Percentiles rank a stretch among this genome's conserved stretches.
These are phyloP conservation scores for Bos indicus DNA, from an alignment of 2,113 vertebrate species.

Conservation along the genomic window DNA sequence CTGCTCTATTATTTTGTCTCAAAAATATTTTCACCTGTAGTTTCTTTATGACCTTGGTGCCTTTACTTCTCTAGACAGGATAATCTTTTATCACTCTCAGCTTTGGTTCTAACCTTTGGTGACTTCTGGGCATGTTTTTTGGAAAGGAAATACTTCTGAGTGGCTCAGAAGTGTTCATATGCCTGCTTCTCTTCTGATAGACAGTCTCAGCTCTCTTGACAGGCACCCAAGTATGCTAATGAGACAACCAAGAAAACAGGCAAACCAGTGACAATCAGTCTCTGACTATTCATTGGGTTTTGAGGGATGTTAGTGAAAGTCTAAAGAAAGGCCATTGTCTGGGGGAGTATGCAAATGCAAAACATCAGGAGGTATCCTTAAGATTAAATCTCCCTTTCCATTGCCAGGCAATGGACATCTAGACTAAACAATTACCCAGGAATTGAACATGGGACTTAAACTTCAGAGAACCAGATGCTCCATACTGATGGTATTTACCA, in stretches of 20 bases:
- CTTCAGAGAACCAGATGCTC: not conserved
- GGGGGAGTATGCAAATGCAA: not conserved
- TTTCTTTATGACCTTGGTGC: constrained; percentile 11
- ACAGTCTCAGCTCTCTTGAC: not conserved
- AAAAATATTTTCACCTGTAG: constrained; percentile 28
- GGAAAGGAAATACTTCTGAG: not conserved
- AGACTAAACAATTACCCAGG: constrained; percentile 17
- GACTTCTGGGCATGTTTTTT: constrained; percentile 40
- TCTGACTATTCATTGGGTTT: not conserved
- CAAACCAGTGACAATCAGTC: not conserved
- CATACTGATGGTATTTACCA: constrained; percentile 44
- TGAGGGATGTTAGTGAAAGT: constrained; percentile 5
- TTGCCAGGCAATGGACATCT: not conserved
- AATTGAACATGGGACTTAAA: not conserved
- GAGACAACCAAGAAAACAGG: constrained; percentile 16
- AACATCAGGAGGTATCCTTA: not conserved
- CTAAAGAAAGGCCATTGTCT: not conserved
- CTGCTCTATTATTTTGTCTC: constrained; percentile 21
- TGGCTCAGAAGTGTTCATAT: not conserved
- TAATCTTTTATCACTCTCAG: constrained; percentile 16
- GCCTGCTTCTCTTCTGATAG: constrained; percentile 2
- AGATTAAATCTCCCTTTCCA: not conserved
- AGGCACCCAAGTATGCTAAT: not conserved
- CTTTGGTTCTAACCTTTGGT: not conserved
- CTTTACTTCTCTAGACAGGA: not conserved